A percentile compares a stretch with the other conserved stretches of the same genome.
These are phyloP conservation scores for Liposcelis brunnea DNA, from an alignment of 2,888 invertebrate species.

Conservation along the genomic window DNA sequence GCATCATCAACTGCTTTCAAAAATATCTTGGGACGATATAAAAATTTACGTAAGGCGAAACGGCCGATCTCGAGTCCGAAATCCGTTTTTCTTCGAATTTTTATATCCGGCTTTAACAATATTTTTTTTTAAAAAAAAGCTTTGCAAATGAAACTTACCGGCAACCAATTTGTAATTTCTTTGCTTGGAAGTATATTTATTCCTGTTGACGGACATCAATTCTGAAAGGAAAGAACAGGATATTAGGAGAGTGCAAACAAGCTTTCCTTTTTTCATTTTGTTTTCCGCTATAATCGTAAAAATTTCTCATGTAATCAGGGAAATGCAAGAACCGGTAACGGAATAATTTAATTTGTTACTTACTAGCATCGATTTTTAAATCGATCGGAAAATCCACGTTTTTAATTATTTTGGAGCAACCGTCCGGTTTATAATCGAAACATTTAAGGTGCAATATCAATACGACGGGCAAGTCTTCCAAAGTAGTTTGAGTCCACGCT, in stretches of 20 bases:
- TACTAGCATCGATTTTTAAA: constrained; percentile 74
- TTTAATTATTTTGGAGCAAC: constrained; percentile 83
- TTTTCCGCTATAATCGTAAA: constrained; percentile 1
- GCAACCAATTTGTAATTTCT: constrained; percentile 84
- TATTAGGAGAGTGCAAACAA: not conserved
- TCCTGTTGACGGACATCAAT: constrained; percentile 61
- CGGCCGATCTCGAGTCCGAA: no score
- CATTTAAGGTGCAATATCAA: constrained; percentile 85
- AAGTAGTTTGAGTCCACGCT: constrained; percentile 75
- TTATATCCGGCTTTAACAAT: no score
- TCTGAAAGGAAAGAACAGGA: constrained; percentile 40
- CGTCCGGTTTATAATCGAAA: constrained; percentile 74
- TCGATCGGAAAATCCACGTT: constrained; percentile 78
- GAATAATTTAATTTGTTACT: constrained; percentile 33
- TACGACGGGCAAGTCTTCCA: constrained; percentile 79
- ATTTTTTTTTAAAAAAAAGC: no score
- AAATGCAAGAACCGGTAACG: constrained; percentile 15
- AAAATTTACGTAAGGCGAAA: no score
- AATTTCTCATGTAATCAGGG: not conserved
- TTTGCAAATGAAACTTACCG: constrained; percentile 29
- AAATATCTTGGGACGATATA: no score
- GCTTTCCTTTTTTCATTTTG: not conserved
- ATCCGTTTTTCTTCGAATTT: no score
- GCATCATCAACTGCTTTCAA: no score
- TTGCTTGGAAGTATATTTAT: constrained; percentile 46